Base-by-base conservation (phyloP, 2,113 vertebrate species). In the Malurus alboscapulatus region DNA sequence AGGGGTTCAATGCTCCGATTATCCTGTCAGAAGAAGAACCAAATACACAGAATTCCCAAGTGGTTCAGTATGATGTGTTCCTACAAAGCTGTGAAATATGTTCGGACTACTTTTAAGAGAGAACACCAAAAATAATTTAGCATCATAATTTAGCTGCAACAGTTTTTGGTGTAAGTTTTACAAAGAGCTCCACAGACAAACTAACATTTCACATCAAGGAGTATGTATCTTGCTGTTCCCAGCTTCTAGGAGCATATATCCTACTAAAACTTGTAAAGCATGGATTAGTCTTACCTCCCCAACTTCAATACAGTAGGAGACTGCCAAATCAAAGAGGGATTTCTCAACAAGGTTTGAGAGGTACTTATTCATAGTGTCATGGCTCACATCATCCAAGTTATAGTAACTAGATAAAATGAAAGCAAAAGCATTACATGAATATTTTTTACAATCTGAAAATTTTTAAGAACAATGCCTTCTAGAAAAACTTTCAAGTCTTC, bases 231-330 rank as follows among this genome's bases (percentile, higher is more conserved):
- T 71, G 44, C 51, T 72, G 74, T 57, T 92, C n/a, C 14, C 16
- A 88, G 10, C 14, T 79, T 51, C 38, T 20, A 71, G 55, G 53
- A 84, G 48, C 1, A 1, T n/a, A 18, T 20, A 76, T 73, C 21
- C 48, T 66, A 59, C 20, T 47, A 27, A 48, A 61, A 53, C 66
- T 47, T 68, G 21, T 51, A 58, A 84, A 32, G 42, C 69, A 93
- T 40, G 84, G 53, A 79, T 84, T 26, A 88, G n/a, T 93, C 97
- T 58, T 95, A 99, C 99, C 99, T 99, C 98, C 88, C 98, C 98
- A 84, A 99, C 98, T 96, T 98, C 97, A 67, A 99, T 99, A 93
- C 99, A 99, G 96, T 98, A 98, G 67, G 99, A 99, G 77, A 97
- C 97, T 95, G 99, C 98, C 97, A 99, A 96, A 91, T 99, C 99